phyloP scores from a whole-genome alignment of 1,140 invertebrate species.

The Venturia canescens region DNA sequence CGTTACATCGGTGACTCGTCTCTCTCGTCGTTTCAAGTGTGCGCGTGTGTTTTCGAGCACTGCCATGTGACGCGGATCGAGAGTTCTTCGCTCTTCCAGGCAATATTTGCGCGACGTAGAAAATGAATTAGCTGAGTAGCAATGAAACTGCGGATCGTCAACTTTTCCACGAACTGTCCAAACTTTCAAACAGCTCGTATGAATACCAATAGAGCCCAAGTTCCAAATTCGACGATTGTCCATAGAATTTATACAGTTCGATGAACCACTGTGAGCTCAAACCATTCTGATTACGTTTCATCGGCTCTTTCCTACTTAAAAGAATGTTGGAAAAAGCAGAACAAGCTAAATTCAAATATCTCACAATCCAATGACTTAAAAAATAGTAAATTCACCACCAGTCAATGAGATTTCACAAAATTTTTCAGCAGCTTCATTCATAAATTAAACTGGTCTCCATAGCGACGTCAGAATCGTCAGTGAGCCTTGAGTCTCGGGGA shows the following conservation, averaged over 20 bases:
- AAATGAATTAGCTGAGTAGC: constrained; percentile 64
- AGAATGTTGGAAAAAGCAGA: background rate
- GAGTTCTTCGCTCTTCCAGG: constrained; percentile 3
- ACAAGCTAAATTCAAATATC: too few relatives aligned
- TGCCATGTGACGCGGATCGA: constrained; percentile 30
- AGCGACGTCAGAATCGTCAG: constrained; percentile 21
- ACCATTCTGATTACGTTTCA: background rate
- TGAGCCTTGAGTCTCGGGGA: background rate
- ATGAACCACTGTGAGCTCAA: background rate
- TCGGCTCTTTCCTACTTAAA: background rate
- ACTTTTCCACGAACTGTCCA: constrained; percentile 16
- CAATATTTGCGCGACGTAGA: constrained; percentile 2
- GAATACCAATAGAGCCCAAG: background rate
- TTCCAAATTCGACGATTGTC: background rate
- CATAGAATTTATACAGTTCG: background rate
- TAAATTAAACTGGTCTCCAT: constrained; percentile 4
- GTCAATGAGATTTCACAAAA: background rate
- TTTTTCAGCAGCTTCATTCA: background rate
- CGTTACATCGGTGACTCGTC: constrained; percentile 67
- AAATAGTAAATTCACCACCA: too few relatives aligned
- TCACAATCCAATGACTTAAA: too few relatives aligned
- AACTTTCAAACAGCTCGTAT: background rate
- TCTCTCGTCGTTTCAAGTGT: constrained; percentile 55
- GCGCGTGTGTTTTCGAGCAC: constrained; percentile 29
- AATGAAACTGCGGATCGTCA: constrained; percentile 61